phyloP scores from a whole-genome alignment of 2,797 vertebrate genomes.

The Epinephelus coioides region DNA sequence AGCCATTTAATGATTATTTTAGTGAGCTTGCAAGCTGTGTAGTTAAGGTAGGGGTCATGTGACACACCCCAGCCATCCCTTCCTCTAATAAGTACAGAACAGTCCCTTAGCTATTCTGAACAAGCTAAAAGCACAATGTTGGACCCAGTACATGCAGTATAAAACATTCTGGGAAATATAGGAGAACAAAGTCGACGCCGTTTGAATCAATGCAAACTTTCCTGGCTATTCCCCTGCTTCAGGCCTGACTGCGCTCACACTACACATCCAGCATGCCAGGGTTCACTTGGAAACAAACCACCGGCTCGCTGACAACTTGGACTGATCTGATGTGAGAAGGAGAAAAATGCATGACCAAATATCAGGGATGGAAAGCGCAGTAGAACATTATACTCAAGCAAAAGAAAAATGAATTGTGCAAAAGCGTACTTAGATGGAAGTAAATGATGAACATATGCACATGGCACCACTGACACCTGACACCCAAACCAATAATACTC shows the following conservation, averaged over 20 bases:
- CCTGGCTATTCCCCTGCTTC: slow-evolving; percentile 41
- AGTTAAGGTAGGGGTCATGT: neutral
- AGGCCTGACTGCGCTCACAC: slow-evolving; percentile 26
- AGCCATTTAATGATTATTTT: slow-evolving; percentile 27
- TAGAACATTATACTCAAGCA: neutral
- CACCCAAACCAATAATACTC: too few species aligned
- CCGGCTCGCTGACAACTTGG: slow-evolving; percentile 26
- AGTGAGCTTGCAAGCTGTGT: neutral
- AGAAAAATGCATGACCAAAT: slow-evolving; percentile 46
- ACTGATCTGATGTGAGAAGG: slow-evolving; percentile 30
- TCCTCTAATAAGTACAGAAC: too few species aligned
- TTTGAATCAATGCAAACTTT: slow-evolving; percentile 56
- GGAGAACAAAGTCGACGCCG: slow-evolving; percentile 11
- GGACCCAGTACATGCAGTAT: neutral
- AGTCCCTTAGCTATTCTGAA: neutral
- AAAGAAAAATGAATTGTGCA: neutral
- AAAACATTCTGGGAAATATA: slow-evolving; percentile 33
- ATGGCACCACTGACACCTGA: too few species aligned
- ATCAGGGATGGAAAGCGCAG: slow-evolving; percentile 12
- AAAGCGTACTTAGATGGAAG: neutral
- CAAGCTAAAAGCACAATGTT: slow-evolving; percentile 28
- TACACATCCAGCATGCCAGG: slow-evolving; percentile 28
- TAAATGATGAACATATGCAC: too few species aligned
- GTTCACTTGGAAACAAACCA: slow-evolving; percentile 35
- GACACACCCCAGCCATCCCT: too few species aligned